phyloP scores from a whole-genome alignment of 1,140 invertebrate species.

The Protaetia brevitarsis region DNA sequence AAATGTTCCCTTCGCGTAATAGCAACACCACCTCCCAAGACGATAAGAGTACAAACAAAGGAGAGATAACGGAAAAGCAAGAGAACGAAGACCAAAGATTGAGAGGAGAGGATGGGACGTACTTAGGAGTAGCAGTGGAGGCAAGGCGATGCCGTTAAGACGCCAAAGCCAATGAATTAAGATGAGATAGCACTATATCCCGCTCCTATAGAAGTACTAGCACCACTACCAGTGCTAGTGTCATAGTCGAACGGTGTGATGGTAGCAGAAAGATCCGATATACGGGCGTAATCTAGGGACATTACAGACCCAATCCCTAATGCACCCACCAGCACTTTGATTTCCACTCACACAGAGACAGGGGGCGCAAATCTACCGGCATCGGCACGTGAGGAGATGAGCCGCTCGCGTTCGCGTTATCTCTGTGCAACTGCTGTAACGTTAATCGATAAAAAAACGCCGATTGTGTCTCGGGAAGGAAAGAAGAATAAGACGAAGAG shows the following conservation, averaged over 20 bases:
- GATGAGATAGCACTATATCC: conserved; percentile 34
- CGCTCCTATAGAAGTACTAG: conserved; percentile 6
- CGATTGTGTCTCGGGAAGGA: conserved; percentile 12
- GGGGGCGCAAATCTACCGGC: neutral
- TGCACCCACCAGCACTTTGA: conserved; percentile 35
- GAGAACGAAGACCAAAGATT: neutral
- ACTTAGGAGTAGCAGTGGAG: no score
- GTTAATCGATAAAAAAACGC: conserved; percentile 22
- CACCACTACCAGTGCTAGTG: neutral
- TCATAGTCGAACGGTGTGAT: neutral
- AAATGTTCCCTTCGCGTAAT: neutral
- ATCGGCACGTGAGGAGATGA: conserved; percentile 17
- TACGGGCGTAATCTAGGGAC: conserved; percentile 36
- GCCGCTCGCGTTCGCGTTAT: conserved; percentile 20
- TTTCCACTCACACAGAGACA: conserved; percentile 30
- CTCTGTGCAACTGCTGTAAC: conserved; percentile 19
- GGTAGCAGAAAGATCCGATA: conserved; percentile 25
- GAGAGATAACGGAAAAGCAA: neutral
- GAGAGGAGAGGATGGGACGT: neutral
- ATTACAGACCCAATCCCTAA: conserved; percentile 34
- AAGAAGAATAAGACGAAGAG: neutral
- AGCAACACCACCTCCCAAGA: neutral
- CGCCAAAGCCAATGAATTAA: conserved; percentile 36
- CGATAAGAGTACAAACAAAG: conserved; percentile 1
- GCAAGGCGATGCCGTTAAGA: conserved; percentile 31